Evolutionary conservation across 2,888 invertebrate species (phyloP), one percentile per base, ranked within the genome.

Genomic region (Pimpla rufipes): DNA sequence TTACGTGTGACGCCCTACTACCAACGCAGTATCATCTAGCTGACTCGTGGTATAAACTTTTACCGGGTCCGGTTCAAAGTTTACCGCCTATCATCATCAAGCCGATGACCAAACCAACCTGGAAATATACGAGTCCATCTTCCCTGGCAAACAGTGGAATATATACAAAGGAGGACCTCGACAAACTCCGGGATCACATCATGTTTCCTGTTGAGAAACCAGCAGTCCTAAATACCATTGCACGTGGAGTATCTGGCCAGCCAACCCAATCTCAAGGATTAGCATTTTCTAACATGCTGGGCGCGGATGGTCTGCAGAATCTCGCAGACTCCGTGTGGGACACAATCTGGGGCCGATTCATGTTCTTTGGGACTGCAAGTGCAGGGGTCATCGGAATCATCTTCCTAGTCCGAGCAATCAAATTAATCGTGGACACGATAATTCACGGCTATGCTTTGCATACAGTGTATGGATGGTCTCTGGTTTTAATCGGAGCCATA

Each of bases 21-120:
- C 70, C 64, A 45, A 18, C 40, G 11, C 16, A 42, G 35, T 75
- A 62, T 59, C 55, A 52, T n/a, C 11, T 88, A 2, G 85, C 85
- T 6, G 67, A 85, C 3, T 21, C 67, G 35, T 89, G 88, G 88
- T 85, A 84, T 8, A 80, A 79, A 67, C 64, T 86, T 3, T 18
- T 76, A 23, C 85, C 87, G 0, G 29, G 16, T 35, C 71, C 83
- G 18, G 50, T 71, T 2, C 62, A 80, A 52, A 45, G 73, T 18
- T 11, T 74, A 4, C 10, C 73, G 13, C 85, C 85, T 8, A 37
- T 13, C 2, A 62, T 66, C 2, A 52, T 87, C 0, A 81, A 82
- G 66, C 83, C 83, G 1, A 29, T 76, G n/a, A 79, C 79, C 0
- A 62, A 64, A 42, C 55, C 79, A 4, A 78, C 79, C 0, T 88